These are phyloP conservation scores for Cryptotis parvus DNA, from an alignment of 2,113 vertebrate genomes.

Conservation along the genomic window DNA sequence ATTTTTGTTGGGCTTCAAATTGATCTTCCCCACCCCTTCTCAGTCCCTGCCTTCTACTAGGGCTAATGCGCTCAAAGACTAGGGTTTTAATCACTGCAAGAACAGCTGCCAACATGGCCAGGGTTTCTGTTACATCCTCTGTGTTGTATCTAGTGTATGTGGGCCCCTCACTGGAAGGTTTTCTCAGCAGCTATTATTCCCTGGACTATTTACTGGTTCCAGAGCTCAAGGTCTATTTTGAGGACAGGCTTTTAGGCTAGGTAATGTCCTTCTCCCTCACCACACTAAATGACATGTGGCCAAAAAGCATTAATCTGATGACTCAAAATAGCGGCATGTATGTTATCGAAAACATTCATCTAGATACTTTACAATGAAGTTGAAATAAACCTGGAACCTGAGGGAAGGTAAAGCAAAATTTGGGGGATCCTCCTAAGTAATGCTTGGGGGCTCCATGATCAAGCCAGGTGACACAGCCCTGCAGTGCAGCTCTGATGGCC, in stretches of 20 bases:
- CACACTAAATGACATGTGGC: conserved; percentile 10
- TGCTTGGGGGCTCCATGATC: no score
- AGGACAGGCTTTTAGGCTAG: conserved; percentile 46
- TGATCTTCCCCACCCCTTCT: conserved; percentile 15
- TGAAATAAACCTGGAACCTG: conserved; percentile 46
- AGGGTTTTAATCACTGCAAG: not conserved
- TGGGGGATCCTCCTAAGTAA: no score
- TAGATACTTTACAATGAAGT: not conserved
- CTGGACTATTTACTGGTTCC: conserved; percentile 40
- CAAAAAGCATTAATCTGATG: not conserved
- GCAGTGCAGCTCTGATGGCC: no score
- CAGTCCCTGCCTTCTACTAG: not conserved
- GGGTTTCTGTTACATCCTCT: not conserved
- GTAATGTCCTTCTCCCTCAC: conserved; percentile 21
- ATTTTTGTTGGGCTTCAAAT: not conserved
- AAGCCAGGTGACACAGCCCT: no score
- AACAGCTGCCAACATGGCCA: not conserved
- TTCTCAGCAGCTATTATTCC: conserved; percentile 39
- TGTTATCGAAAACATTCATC: conserved; percentile 41
- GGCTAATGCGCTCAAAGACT: not conserved
- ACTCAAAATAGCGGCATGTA: not conserved
- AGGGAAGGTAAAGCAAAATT: conserved; percentile 16
- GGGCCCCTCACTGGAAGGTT: not conserved
- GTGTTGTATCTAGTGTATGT: not conserved
- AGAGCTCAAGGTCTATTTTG: conserved; percentile 20